Percentiles rank a stretch among this genome's conserved stretches.
Evolutionary conservation across 2,888 invertebrate species (phyloP).

Genomic region (Brachyptera risi): DNA sequence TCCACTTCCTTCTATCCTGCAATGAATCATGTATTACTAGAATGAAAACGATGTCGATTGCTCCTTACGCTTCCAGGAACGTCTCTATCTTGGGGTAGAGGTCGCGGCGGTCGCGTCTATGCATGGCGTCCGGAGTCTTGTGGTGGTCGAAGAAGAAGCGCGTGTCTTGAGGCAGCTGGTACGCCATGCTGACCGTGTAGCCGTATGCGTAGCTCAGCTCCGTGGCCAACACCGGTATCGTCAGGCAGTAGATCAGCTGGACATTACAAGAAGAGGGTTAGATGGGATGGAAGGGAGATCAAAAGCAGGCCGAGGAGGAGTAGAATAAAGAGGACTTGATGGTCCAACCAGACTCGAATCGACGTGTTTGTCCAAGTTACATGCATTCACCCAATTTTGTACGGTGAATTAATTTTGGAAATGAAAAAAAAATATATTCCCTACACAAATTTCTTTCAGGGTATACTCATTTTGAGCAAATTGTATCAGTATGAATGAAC

Average conservation of each 20-base stretch:
- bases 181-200: constrained; percentile 71
- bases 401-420: too few species aligned
- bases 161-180: constrained; percentile 66
- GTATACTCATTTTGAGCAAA: too few species aligned
- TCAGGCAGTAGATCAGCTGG: constrained; percentile 53
- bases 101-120: constrained; percentile 58
- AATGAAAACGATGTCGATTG: not conserved
- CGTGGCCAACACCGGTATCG: constrained; percentile 53
- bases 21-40: too few species aligned
- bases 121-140: constrained; percentile 46
- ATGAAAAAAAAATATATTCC: too few species aligned
- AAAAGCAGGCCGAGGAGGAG: too few species aligned
- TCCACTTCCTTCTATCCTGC: too few species aligned
- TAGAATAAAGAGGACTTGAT: not conserved
- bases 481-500: too few species aligned
- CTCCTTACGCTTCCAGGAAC: constrained; percentile 60
- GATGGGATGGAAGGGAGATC: not conserved
- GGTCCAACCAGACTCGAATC: not conserved
- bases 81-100: constrained; percentile 59
- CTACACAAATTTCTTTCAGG: too few species aligned
- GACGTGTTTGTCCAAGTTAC: too few species aligned
- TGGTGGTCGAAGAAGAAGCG: constrained; percentile 40
- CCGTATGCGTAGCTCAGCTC: constrained; percentile 62
- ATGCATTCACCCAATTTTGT: too few species aligned
- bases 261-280: not conserved